These are phyloP conservation scores for Bryconaethiops microstoma DNA, from an alignment of 2,797 vertebrate species.

Conservation along the genomic window DNA sequence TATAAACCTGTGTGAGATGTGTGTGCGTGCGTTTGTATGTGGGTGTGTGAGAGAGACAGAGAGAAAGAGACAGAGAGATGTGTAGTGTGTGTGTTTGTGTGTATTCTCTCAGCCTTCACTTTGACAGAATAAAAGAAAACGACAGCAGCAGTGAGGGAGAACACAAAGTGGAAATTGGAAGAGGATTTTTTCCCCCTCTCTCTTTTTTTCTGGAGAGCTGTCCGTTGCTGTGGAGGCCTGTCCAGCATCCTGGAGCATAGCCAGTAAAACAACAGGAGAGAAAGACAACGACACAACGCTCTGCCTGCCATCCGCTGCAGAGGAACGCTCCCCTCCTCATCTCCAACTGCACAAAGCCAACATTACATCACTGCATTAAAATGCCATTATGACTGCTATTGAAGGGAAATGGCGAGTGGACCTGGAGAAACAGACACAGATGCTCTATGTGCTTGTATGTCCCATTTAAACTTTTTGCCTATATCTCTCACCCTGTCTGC, in stretches of 20 bases:
- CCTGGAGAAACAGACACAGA: slow-evolving; percentile 42
- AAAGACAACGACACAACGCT: slow-evolving; percentile 84
- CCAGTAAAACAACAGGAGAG: slow-evolving; percentile 82
- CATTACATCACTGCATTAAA: slow-evolving; percentile 89
- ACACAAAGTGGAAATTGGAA: slow-evolving; percentile 75
- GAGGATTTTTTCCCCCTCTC: slow-evolving; percentile 54
- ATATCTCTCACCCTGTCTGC: slow-evolving; percentile 13
- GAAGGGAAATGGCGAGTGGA: slow-evolving; percentile 44
- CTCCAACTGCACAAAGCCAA: slow-evolving; percentile 87
- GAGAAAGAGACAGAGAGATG: no score
- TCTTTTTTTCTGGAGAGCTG: slow-evolving; percentile 48
- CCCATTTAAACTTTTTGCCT: slow-evolving; percentile 1
- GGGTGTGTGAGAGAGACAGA: neutral
- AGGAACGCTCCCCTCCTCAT: slow-evolving; percentile 77
- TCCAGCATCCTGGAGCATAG: slow-evolving; percentile 84
- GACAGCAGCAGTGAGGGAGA: slow-evolving; percentile 68
- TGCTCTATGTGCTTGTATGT: slow-evolving; percentile 20
- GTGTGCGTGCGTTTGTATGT: slow-evolving; percentile 1
- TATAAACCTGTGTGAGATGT: no score
- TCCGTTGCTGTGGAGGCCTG: slow-evolving; percentile 81
- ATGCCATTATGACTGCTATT: slow-evolving; percentile 70
- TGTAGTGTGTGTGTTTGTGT: neutral
- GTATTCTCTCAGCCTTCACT: slow-evolving; percentile 3
- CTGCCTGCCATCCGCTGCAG: slow-evolving; percentile 78
- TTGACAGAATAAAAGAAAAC: slow-evolving; percentile 41